phyloP scores from a whole-genome alignment of 2,888 invertebrate species.

The Peribatodes rhomboidaria region DNA sequence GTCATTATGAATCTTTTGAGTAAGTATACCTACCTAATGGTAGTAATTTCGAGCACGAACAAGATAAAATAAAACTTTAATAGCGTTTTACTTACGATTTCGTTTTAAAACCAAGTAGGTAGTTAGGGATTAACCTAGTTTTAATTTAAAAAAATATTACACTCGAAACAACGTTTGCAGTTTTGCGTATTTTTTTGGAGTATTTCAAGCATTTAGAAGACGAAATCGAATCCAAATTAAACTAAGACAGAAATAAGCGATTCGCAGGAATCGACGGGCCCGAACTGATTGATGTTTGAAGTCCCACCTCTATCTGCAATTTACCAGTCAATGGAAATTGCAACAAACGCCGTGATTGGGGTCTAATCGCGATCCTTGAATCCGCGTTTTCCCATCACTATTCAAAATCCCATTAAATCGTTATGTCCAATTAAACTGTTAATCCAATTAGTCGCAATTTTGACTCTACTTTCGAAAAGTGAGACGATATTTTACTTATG shows the following conservation, averaged over 20 bases:
- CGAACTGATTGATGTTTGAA: slow-evolving; percentile 73
- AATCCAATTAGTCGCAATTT: slow-evolving; percentile 47
- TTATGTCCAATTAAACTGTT: slow-evolving; percentile 76
- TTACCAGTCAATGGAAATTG: slow-evolving; percentile 85
- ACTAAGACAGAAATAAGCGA: slow-evolving; percentile 47
- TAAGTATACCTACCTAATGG: too few relatives aligned
- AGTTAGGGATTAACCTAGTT: background rate
- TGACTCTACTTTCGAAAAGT: slow-evolving; percentile 37
- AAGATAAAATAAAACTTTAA: background rate
- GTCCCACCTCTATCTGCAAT: slow-evolving; percentile 69
- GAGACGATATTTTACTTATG: slow-evolving; percentile 71
- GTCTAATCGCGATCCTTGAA: slow-evolving; percentile 74
- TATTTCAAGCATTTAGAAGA: background rate
- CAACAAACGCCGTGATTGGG: slow-evolving; percentile 78
- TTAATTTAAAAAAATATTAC: too few relatives aligned
- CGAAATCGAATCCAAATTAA: slow-evolving; percentile 30
- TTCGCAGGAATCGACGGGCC: slow-evolving; percentile 59
- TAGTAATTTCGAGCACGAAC: slow-evolving; percentile 25
- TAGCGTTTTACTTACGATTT: background rate
- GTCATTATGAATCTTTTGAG: slow-evolving; percentile 13
- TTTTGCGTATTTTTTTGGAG: too few relatives aligned
- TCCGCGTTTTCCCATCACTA: slow-evolving; percentile 80
- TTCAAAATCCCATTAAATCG: slow-evolving; percentile 74
- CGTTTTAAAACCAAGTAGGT: background rate
- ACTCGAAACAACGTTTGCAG: too few relatives aligned